Evolutionary conservation across 2,113 vertebrate genomes (phyloP).

Genomic region (Indicator indicator): DNA sequence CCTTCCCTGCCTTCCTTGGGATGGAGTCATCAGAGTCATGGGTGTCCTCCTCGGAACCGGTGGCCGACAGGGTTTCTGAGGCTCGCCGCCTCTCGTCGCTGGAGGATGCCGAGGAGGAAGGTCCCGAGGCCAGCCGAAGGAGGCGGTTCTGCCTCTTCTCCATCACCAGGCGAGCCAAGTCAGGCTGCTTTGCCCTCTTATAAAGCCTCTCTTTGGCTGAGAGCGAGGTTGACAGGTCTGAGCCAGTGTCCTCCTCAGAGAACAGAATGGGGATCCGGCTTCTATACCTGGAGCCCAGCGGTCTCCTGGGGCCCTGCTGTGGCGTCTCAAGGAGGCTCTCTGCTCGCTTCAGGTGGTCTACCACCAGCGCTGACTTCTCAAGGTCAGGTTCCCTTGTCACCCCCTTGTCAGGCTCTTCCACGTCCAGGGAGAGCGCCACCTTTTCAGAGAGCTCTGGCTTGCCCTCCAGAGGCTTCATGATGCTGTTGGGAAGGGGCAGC

Average conservation of each 20-base stretch:
- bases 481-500: conserved; percentile 17
- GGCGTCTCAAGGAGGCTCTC: neutral
- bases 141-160: conserved; percentile 87
- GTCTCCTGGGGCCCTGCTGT: conserved; percentile 24
- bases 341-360: conserved; percentile 52
- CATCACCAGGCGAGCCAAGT: conserved; percentile 86
- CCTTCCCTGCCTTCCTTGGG: conserved; percentile 72
- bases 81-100: conserved; percentile 82
- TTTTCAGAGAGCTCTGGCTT: neutral
- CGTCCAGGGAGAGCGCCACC: neutral
- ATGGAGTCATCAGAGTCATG: conserved; percentile 83
- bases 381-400: conserved; percentile 29
- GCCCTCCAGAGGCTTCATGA: conserved; percentile 8
- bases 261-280: conserved; percentile 91
- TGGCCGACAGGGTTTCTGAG: conserved; percentile 87
- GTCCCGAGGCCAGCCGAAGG: conserved; percentile 83
- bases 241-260: conserved; percentile 88
- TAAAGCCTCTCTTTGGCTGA: conserved; percentile 78
- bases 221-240: conserved; percentile 82
- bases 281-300: conserved; percentile 62
- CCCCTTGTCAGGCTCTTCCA: conserved; percentile 41
- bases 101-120: conserved; percentile 89
- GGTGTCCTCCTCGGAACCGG: conserved; percentile 91
- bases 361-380: neutral
- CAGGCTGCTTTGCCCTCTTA: conserved; percentile 80